Evolutionary conservation across 2,797 vertebrate genomes (phyloP).

Genomic region (Ibycter americanus): DNA sequence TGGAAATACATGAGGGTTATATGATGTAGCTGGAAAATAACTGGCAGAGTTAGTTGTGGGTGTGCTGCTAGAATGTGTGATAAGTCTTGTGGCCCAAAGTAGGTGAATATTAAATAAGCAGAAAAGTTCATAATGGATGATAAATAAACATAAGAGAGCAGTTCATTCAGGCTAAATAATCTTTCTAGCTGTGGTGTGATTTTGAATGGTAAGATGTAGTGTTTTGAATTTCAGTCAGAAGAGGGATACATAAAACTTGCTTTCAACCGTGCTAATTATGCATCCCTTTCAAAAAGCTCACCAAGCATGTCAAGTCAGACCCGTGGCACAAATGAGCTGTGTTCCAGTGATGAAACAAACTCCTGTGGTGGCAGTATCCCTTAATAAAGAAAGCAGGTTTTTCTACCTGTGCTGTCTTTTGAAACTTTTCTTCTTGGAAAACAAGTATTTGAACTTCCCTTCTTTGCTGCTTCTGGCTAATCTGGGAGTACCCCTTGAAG

Average conservation of each 20-base stretch:
- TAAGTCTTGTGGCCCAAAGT: background rate
- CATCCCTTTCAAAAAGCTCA: background rate
- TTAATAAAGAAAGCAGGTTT: background rate
- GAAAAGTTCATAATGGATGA: background rate
- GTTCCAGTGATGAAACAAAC: background rate
- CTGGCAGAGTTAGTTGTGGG: background rate
- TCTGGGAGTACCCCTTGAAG: background rate
- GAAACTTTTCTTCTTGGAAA: background rate
- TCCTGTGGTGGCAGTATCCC: background rate
- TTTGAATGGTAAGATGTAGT: background rate
- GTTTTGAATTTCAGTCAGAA: background rate
- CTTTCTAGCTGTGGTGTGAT: background rate
- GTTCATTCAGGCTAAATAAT: background rate
- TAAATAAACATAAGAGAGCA: background rate
- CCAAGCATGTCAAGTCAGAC: background rate
- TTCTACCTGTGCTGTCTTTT: background rate
- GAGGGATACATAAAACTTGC: background rate
- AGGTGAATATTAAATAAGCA: background rate
- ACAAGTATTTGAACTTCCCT: background rate
- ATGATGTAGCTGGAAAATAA: background rate
- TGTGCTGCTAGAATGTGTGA: background rate
- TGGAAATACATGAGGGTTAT: background rate
- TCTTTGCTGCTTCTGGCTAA: background rate
- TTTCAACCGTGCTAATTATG: background rate
- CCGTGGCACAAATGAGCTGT: background rate